phyloP scores from a whole-genome alignment of 2,888 invertebrate species.

The Rhabditophanes sp. region DNA sequence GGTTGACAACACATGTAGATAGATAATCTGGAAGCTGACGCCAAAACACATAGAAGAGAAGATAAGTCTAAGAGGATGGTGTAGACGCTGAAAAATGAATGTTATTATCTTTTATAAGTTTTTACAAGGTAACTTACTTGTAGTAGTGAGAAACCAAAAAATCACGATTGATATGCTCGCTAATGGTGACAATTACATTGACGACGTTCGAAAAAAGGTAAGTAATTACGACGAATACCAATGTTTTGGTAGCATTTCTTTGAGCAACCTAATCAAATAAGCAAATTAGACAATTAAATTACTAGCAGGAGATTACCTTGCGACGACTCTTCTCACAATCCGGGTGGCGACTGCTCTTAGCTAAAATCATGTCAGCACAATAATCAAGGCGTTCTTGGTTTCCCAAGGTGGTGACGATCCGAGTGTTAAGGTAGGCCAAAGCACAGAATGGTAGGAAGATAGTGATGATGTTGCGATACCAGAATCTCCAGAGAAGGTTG shows the following conservation, averaged over 20 bases:
- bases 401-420: slow-evolving; percentile 28
- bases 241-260: slow-evolving; percentile 35
- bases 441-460: slow-evolving; percentile 39
- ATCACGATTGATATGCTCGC: slow-evolving; percentile 33
- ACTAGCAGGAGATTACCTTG: no score
- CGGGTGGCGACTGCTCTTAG: no score
- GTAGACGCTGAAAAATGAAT: slow-evolving; percentile 19
- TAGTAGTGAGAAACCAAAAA: slow-evolving; percentile 14
- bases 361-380: slow-evolving; percentile 9
- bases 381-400: slow-evolving; percentile 12
- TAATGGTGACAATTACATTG: slow-evolving; percentile 29
- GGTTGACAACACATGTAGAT: slow-evolving; percentile 30
- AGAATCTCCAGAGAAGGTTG: slow-evolving; percentile 20
- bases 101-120: background rate
- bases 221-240: slow-evolving; percentile 36
- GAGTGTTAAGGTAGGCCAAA: slow-evolving; percentile 26
- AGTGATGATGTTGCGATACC: slow-evolving; percentile 39
- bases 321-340: no score
- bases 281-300: no score
- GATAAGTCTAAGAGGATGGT: slow-evolving; percentile 32
- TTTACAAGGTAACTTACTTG: slow-evolving; percentile 8
- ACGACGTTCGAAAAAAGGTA: slow-evolving; percentile 38
- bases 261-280: no score
- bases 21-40: slow-evolving; percentile 36
- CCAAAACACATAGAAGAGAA: slow-evolving; percentile 32